Percentiles rank a stretch among this genome's conserved stretches.
phyloP scores from a whole-genome alignment of 2,888 invertebrate genomes.

The Euplagia quadripunctaria region DNA sequence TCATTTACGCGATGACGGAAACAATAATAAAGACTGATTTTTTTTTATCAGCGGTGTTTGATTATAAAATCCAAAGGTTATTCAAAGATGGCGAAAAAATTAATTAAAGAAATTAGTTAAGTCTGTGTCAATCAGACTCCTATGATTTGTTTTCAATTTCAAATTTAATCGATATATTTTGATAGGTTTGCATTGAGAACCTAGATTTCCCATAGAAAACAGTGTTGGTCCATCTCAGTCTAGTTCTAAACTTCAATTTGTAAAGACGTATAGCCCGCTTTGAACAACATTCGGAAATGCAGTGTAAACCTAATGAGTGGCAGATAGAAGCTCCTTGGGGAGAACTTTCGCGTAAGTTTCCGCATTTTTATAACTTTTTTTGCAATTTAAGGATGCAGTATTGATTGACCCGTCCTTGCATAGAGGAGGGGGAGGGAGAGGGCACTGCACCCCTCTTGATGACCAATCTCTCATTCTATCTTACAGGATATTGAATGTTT shows the following conservation, averaged over 20 bases:
- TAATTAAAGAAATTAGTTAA: background rate
- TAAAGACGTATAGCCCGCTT: background rate
- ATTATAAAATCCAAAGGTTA: slow-evolving; percentile 13
- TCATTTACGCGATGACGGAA: background rate
- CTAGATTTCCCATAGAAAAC: slow-evolving; percentile 7
- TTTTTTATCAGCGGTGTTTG: background rate
- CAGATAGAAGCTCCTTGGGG: slow-evolving; percentile 87
- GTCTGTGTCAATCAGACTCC: background rate
- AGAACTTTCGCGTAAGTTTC: slow-evolving; percentile 80
- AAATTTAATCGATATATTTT: background rate
- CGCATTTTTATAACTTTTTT: background rate
- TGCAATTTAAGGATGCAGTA: background rate
- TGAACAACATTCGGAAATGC: slow-evolving; percentile 1
- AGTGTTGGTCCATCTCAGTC: slow-evolving; percentile 8
- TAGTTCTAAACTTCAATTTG: background rate
- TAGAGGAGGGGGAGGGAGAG: too few relatives aligned
- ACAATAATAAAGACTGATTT: slow-evolving; percentile 1
- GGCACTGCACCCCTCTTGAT: background rate
- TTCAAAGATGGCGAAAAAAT: background rate
- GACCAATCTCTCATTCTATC: background rate
- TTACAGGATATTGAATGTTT: background rate
- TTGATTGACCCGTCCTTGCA: slow-evolving; percentile 4
- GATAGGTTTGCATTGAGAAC: background rate
- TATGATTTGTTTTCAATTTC: background rate
- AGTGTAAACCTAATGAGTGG: slow-evolving; percentile 51